These are phyloP conservation scores for Phocides pigmalion DNA, from an alignment of 1,140 invertebrate species.

Conservation along the genomic window DNA sequence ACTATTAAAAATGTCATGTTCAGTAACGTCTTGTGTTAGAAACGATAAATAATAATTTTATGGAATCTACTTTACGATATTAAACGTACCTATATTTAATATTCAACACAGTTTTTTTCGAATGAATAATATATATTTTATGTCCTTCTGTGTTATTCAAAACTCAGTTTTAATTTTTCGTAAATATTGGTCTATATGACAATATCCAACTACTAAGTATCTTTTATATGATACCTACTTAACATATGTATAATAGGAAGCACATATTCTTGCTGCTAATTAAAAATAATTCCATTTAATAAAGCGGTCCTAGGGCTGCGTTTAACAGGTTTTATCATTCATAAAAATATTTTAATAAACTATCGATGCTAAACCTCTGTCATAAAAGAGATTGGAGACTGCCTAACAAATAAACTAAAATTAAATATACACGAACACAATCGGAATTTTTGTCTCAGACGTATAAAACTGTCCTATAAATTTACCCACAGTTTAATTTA, in stretches of 20 bases:
- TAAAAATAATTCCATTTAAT: constrained; percentile 35
- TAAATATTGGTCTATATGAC: too few relatives aligned
- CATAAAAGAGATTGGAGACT: constrained; percentile 74
- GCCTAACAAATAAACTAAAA: constrained; percentile 82
- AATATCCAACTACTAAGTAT: not conserved
- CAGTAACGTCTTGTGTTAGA: too few relatives aligned
- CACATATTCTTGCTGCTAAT: constrained; percentile 7
- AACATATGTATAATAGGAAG: not conserved
- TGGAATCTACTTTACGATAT: too few relatives aligned
- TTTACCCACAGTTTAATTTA: constrained; percentile 83
- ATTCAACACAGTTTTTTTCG: too few relatives aligned
- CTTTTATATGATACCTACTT: not conserved
- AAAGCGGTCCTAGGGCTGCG: constrained; percentile 40
- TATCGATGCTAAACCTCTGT: constrained; percentile 71
- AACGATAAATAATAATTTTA: too few relatives aligned
- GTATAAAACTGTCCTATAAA: constrained; percentile 83
- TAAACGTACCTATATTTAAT: too few relatives aligned
- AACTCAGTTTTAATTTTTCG: too few relatives aligned
- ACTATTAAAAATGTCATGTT: too few relatives aligned
- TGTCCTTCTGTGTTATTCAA: too few relatives aligned
- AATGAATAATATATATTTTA: too few relatives aligned
- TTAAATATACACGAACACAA: constrained; percentile 82
- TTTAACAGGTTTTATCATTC: constrained; percentile 70
- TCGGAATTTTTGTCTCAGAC: constrained; percentile 83
- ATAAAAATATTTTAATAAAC: constrained; percentile 79